phyloP scores from a whole-genome alignment of 2,113 vertebrate species.

The Chloropsis hardwickii region DNA sequence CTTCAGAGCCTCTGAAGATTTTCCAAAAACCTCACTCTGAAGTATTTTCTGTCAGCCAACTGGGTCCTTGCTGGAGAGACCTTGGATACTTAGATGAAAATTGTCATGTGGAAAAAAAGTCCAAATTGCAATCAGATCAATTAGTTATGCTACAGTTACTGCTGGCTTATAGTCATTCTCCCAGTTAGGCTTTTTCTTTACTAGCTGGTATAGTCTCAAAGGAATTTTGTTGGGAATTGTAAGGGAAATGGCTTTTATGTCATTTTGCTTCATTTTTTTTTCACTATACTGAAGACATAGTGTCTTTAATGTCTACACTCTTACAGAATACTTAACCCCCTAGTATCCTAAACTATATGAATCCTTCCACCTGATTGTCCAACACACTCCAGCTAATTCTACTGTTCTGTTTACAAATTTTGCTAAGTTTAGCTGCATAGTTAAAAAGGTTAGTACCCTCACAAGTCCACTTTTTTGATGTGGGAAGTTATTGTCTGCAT shows the following conservation, averaged over 20 bases:
- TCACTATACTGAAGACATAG: background rate
- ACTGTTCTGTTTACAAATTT: background rate
- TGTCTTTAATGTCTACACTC: background rate
- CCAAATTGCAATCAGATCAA: background rate
- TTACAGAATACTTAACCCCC: background rate
- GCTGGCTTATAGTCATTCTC: background rate
- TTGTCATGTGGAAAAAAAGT: background rate
- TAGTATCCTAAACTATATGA: background rate
- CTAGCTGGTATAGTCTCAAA: background rate
- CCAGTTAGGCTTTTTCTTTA: background rate
- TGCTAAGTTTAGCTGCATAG: background rate
- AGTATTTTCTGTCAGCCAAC: background rate
- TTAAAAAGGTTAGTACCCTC: background rate
- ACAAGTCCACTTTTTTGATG: background rate
- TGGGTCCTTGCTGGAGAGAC: background rate
- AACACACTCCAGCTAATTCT: background rate
- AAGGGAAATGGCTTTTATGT: background rate
- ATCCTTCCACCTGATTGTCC: background rate
- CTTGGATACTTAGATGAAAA: background rate
- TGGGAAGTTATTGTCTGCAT: background rate
- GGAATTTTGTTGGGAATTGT: background rate
- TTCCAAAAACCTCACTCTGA: background rate
- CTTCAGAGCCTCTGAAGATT: background rate
- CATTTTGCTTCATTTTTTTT: background rate
- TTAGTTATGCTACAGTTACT: conserved; percentile 8